Base-by-base conservation (phyloP, 2,888 invertebrate genomes). In the Melolontha melolontha region DNA sequence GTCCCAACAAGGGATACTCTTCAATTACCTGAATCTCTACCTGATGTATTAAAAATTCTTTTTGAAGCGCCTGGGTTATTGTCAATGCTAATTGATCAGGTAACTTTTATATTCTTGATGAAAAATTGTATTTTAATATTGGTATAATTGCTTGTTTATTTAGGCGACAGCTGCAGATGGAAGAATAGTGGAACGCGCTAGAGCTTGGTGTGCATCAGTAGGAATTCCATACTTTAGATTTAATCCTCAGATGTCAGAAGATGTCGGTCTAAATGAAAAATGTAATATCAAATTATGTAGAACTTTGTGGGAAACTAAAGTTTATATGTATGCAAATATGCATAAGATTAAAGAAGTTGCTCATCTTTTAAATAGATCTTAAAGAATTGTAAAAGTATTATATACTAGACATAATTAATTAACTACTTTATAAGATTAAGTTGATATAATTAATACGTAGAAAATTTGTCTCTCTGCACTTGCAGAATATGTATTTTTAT, bases 81-180 rank as follows among this genome's bases (percentile, higher is more conserved):
- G 2, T 89, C 90, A 34, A 85, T 98, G 17, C 86, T 98, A 7
- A 93, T 98, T 6, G 97, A 98, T 82, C 95, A 94, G 88, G 93
- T 93, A 83, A 70, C 40, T 27, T 42, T 8, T 34, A 54, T 64
- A 17, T 50, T 11, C 14, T 29, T 42, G 16, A 17, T 22, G 16
- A 39, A n/a, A 27, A 10, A 10, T 66, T 41, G 14, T 17, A 54
- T 59, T 63, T 22, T 34, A 17, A 27, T 10, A 62, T 22, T 17
- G 42, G 34, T 34, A 34, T 6, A 34, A 34, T 39, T 52, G 7
- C 44, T 17, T 7, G 34, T 10, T 14, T 29, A 47, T 44, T 17
- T 65, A 97, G 92, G 97, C 96, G 5, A 97, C 98, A 0, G 91
- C 92, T 64, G 89, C 95, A 8, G 96, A 98, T 84, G 98, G 98